Evolutionary conservation across 1,140 invertebrate species (phyloP).

Genomic region (Hycleus cichorii): DNA sequence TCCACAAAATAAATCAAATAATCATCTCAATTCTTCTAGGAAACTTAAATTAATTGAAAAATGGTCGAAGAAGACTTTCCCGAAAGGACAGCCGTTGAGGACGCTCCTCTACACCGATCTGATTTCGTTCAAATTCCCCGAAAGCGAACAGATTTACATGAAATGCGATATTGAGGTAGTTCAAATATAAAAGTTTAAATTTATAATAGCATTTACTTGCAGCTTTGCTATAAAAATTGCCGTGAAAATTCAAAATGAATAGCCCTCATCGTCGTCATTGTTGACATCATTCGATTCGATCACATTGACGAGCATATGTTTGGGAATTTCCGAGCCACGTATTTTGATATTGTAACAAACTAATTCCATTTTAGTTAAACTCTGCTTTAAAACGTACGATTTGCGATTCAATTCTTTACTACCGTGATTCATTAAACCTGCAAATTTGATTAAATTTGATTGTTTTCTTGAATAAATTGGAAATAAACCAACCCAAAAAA

Average conservation of each 20-base stretch:
- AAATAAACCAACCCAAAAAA: slow-evolving; percentile 48
- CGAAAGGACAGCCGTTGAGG: slow-evolving; percentile 1
- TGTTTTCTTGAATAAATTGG: neutral
- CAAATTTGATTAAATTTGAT: slow-evolving; percentile 7
- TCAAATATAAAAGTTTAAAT: too few species aligned
- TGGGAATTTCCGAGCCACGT: slow-evolving; percentile 69
- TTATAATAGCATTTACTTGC: neutral
- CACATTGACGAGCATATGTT: slow-evolving; percentile 56
- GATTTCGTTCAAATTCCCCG: slow-evolving; percentile 23
- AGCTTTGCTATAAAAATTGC: slow-evolving; percentile 7
- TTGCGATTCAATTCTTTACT: slow-evolving; percentile 66
- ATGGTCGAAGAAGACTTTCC: slow-evolving; percentile 17
- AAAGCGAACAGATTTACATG: slow-evolving; percentile 18
- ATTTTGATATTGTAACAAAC: slow-evolving; percentile 79
- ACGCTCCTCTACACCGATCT: slow-evolving; percentile 19
- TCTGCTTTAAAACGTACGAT: slow-evolving; percentile 59
- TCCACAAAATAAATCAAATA: neutral
- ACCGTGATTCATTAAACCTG: slow-evolving; percentile 44
- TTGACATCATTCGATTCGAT: slow-evolving; percentile 40
- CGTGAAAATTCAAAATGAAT: slow-evolving; percentile 22
- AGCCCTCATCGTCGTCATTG: slow-evolving; percentile 45
- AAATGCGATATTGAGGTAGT: slow-evolving; percentile 22
- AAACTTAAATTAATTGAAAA: slow-evolving; percentile 11
- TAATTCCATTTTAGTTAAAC: slow-evolving; percentile 73
- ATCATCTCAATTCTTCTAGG: neutral